Evolutionary conservation across 92 coral and sea anemone species (phyloP).

Genomic region (Epizoanthus scotinus): DNA sequence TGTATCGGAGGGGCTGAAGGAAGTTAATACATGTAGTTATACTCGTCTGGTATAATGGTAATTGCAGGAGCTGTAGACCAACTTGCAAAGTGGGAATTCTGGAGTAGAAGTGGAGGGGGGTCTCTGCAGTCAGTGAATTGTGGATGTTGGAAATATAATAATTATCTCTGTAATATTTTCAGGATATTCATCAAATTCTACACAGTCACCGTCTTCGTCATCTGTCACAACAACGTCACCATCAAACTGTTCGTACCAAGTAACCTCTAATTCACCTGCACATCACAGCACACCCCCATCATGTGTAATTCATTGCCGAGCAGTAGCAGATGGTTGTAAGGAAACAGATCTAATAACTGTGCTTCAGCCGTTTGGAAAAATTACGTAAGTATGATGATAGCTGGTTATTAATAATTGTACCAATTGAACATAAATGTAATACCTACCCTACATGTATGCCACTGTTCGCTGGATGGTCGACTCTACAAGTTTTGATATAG

Average conservation of each 20-base stretch:
- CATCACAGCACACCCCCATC: slow-evolving; percentile 99
- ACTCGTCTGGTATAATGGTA: too few species aligned
- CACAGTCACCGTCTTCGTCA: slow-evolving; percentile 60
- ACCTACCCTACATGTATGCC: too few species aligned
- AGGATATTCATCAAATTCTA: slow-evolving; percentile 62
- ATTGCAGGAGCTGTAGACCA: too few species aligned
- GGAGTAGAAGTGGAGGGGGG: too few species aligned
- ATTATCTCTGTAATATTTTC: background rate
- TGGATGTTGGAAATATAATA: background rate
- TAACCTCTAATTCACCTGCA: slow-evolving; percentile 70
- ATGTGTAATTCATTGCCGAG: slow-evolving; percentile 97
- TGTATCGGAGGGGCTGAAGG: too few species aligned
- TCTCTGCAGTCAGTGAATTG: background rate
- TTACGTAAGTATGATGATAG: slow-evolving; percentile 75
- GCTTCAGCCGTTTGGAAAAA: slow-evolving; percentile 97
- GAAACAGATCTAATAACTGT: slow-evolving; percentile 97
- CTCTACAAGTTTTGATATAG: too few species aligned
- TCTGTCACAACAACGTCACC: slow-evolving; percentile 66
- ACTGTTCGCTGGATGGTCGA: too few species aligned
- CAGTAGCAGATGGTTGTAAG: slow-evolving; percentile 99
- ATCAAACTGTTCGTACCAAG: slow-evolving; percentile 65
- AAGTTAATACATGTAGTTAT: too few species aligned
- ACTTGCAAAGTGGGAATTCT: too few species aligned
- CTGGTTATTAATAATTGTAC: background rate
- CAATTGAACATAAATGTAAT: too few species aligned